phyloP scores from a whole-genome alignment of 2,797 vertebrate species.

The Enteromius radiatus region DNA sequence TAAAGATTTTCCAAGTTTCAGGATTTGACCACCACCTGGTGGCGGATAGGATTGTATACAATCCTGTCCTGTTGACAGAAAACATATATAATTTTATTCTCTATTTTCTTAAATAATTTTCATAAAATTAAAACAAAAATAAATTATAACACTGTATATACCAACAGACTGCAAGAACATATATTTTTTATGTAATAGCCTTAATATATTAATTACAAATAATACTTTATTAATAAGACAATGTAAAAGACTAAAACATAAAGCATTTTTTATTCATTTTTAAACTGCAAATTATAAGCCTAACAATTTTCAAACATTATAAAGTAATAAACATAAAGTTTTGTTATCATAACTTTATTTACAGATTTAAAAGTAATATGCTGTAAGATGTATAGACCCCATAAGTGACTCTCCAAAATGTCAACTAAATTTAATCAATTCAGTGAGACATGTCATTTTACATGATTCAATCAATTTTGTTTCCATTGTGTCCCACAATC shows the following conservation, averaged over 20 bases:
- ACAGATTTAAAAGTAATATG: not conserved
- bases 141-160: not conserved
- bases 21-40: slow-evolving; percentile 35
- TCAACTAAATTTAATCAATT: not conserved
- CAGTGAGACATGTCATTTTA: not conserved
- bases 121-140: too few species aligned
- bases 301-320: not conserved
- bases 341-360: not conserved
- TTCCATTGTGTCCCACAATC: not conserved
- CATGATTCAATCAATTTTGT: not conserved
- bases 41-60: slow-evolving; percentile 3
- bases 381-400: not conserved
- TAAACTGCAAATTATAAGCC: not conserved
- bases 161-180: not conserved
- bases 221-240: not conserved
- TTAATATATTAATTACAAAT: not conserved
- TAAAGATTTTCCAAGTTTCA: slow-evolving; percentile 3
- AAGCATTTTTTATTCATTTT: not conserved
- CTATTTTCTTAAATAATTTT: not conserved
- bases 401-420: not conserved
- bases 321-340: not conserved
- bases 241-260: not conserved
- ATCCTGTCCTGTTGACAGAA: not conserved
- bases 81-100: not conserved
- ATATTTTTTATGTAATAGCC: not conserved